Percentiles rank a stretch among this genome's conserved stretches.
These are phyloP conservation scores for Xenopus borealis DNA, from an alignment of 2,113 vertebrate genomes.

Conservation along the genomic window DNA sequence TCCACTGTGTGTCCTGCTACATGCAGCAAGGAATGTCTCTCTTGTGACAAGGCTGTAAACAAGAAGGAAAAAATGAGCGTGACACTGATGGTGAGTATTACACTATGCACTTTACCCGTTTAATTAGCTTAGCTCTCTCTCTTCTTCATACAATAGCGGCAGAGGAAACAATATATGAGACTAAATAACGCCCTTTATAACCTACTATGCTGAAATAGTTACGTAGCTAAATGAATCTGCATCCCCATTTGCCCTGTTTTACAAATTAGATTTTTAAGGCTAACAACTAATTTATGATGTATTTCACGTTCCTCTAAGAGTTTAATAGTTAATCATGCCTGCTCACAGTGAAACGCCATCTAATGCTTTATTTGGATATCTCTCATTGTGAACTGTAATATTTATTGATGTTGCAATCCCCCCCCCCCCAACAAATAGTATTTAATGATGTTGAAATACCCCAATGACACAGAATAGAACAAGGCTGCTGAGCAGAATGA, in stretches of 20 bases:
- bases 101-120: background rate
- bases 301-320: background rate
- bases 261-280: background rate
- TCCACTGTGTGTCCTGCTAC: background rate
- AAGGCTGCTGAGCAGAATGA: background rate
- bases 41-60: slow-evolving; percentile 6
- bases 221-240: background rate
- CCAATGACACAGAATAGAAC: background rate
- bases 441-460: background rate
- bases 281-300: background rate
- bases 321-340: background rate
- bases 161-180: background rate
- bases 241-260: background rate
- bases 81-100: slow-evolving; percentile 20
- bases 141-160: background rate
- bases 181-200: slow-evolving; percentile 1
- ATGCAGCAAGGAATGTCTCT: slow-evolving; percentile 8
- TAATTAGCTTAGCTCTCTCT: slow-evolving; percentile 18
- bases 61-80: background rate
- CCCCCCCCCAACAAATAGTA: too few species aligned
- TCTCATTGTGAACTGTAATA: background rate
- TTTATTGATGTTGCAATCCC: background rate
- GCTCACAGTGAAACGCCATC: background rate
- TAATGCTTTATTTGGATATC: background rate
- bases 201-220: background rate